These are phyloP conservation scores for Siniperca knerii DNA, from an alignment of 2,113 vertebrate genomes.

Conservation along the genomic window DNA sequence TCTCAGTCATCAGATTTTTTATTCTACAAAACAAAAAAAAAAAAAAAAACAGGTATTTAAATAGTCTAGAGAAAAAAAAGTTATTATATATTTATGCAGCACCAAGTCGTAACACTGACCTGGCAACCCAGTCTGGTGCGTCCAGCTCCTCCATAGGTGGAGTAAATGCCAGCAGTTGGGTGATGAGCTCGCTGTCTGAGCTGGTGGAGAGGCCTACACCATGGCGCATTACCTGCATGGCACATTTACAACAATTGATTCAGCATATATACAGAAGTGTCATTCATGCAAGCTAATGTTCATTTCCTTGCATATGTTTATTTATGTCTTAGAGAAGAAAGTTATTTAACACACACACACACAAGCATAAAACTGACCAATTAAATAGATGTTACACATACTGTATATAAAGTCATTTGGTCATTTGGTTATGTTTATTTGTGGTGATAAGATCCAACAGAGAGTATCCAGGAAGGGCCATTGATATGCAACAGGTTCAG, in stretches of 20 bases:
- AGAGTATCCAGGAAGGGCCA: no score
- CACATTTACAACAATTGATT: neutral
- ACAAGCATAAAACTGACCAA: neutral
- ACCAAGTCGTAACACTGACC: slow-evolving; percentile 79
- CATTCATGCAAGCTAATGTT: neutral
- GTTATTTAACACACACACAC: neutral
- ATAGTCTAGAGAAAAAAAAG: neutral
- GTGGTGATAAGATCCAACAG: neutral
- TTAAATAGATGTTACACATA: neutral
- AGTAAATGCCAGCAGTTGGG: slow-evolving; percentile 95
- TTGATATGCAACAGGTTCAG: neutral
- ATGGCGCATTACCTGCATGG: slow-evolving; percentile 92
- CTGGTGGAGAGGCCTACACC: slow-evolving; percentile 96
- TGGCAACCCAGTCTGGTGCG: slow-evolving; percentile 95
- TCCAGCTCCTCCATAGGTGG: slow-evolving; percentile 94
- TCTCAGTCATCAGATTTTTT: slow-evolving; percentile 97
- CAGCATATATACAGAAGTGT: neutral
- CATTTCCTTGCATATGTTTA: neutral
- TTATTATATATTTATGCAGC: neutral
- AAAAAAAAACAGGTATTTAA: neutral
- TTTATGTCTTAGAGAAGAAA: neutral
- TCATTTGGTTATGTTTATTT: neutral
- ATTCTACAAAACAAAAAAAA: slow-evolving; percentile 86
- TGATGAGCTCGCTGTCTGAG: slow-evolving; percentile 98
- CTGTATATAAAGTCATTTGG: neutral